Conservation (phyloP, 1,140 invertebrate genomes). For the Drosophila arawakana region DNA sequence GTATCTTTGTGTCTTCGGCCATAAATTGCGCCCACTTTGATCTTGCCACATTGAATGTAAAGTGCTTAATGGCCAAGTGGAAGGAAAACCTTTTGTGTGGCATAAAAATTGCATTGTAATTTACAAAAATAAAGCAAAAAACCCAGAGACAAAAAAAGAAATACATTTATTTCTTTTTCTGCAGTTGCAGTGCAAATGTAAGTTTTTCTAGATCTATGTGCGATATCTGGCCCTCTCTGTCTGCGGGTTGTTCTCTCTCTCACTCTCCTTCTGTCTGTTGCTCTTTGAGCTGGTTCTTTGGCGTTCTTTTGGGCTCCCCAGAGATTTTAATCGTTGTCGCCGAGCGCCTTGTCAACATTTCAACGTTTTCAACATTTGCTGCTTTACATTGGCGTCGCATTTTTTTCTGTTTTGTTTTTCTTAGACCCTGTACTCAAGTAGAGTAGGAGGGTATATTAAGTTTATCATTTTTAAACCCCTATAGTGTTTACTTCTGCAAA, state of each 20-base stretch:
- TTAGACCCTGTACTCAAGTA: too few relatives aligned
- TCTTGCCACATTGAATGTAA: constrained; percentile 82
- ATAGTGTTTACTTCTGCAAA: too few relatives aligned
- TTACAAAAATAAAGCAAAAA: constrained; percentile 55
- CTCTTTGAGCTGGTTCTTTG: constrained; percentile 20
- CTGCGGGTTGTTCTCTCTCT: constrained; percentile 24
- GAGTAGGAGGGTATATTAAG: too few relatives aligned
- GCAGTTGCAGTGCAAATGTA: constrained; percentile 49
- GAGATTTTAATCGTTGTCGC: constrained; percentile 83
- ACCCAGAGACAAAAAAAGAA: constrained; percentile 2
- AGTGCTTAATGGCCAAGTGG: constrained; percentile 76
- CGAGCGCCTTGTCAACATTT: constrained; percentile 76
- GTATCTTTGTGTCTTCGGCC: constrained; percentile 70
- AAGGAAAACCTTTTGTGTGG: constrained; percentile 73
- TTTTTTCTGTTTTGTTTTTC: constrained; percentile 34
- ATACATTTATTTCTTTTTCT: constrained; percentile 47
- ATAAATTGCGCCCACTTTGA: constrained; percentile 79
- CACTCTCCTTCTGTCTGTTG: constrained; percentile 33
- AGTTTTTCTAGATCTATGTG: constrained; percentile 35
- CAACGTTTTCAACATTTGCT: constrained; percentile 56
- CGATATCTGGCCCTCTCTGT: constrained; percentile 22
- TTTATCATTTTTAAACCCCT: too few relatives aligned
- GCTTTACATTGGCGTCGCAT: constrained; percentile 81
- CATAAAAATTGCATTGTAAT: constrained; percentile 77
- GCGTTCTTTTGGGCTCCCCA: constrained; percentile 62